Percentiles rank a stretch among this genome's conserved stretches.
Evolutionary conservation across 2,888 invertebrate species (phyloP).

Genomic region (Yponomeuta cagnagella): DNA sequence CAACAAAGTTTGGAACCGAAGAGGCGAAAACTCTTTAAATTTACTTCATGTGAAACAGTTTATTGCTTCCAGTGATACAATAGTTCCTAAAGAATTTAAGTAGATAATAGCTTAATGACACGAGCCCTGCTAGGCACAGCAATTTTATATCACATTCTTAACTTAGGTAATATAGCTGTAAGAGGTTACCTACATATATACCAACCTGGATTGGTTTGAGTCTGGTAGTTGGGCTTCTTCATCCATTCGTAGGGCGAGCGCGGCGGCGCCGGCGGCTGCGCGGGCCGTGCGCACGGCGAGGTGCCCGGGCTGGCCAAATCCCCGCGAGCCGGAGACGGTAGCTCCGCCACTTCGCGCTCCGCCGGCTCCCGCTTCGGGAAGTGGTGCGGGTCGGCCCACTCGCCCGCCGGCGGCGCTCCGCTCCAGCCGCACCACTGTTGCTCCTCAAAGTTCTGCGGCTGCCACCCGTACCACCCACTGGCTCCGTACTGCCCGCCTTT

Average conservation of each 20-base stretch:
- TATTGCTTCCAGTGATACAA: too few relatives aligned
- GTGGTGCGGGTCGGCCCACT: conserved; percentile 69
- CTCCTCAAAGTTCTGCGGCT: conserved; percentile 72
- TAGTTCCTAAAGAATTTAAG: too few relatives aligned
- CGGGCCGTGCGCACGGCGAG: conserved; percentile 66
- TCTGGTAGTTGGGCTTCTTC: conserved; percentile 91
- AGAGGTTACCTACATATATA: conserved; percentile 19
- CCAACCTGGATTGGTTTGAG: conserved; percentile 89
- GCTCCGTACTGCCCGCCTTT: conserved; percentile 72
- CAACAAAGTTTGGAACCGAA: too few relatives aligned
- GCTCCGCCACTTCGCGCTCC: conserved; percentile 59
- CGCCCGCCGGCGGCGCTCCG: conserved; percentile 64
- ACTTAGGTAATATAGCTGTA: too few relatives aligned
- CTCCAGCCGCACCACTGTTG: conserved; percentile 76
- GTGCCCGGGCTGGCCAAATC: conserved; percentile 75
- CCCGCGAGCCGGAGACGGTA: conserved; percentile 67
- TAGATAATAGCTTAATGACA: too few relatives aligned
- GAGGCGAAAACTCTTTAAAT: too few relatives aligned
- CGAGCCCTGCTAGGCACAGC: neutral
- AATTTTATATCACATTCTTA: too few relatives aligned
- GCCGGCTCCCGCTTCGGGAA: conserved; percentile 64
- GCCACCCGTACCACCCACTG: conserved; percentile 70
- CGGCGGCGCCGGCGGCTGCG: conserved; percentile 80
- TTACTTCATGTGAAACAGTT: too few relatives aligned
- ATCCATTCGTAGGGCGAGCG: conserved; percentile 94